phyloP scores from a whole-genome alignment of 2,797 vertebrate genomes.

The Siniperca undulata region DNA sequence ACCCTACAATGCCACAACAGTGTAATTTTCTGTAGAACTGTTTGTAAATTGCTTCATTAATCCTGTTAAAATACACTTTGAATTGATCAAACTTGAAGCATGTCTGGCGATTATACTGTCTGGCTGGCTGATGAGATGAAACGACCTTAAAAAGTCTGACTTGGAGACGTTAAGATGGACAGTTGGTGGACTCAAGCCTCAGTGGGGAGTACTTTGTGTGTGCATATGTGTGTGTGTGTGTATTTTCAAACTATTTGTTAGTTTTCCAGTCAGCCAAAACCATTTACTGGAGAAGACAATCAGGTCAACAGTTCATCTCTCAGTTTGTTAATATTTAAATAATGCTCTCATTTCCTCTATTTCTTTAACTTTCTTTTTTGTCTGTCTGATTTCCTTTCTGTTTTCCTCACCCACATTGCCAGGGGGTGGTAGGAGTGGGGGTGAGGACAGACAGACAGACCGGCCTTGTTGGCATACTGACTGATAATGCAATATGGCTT shows the following conservation, averaged over 20 bases:
- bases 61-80: constrained; percentile 45
- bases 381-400: constrained; percentile 1
- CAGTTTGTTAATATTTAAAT: constrained; percentile 31
- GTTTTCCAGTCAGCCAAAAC: constrained; percentile 52
- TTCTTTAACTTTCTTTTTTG: constrained; percentile 3
- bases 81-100: constrained; percentile 46
- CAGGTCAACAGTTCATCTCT: constrained; percentile 30
- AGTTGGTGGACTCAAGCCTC: constrained; percentile 61
- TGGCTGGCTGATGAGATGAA: constrained; percentile 48
- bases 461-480: constrained; percentile 9
- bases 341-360: neutral
- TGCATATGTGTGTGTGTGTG: neutral
- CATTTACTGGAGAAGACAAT: constrained; percentile 42
- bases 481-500: neutral
- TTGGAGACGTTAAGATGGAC: constrained; percentile 62
- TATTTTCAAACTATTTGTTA: neutral
- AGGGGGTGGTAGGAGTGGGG: neutral
- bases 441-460: neutral
- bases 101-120: constrained; percentile 53
- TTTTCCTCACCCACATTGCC: neutral
- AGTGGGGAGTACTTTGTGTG: constrained; percentile 13
- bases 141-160: constrained; percentile 38
- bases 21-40: constrained; percentile 20
- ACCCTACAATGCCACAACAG: neutral
- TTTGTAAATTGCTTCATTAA: constrained; percentile 39